Conservation (phyloP, 2,797 vertebrate species). For the Catamblyrhynchus diadema region DNA sequence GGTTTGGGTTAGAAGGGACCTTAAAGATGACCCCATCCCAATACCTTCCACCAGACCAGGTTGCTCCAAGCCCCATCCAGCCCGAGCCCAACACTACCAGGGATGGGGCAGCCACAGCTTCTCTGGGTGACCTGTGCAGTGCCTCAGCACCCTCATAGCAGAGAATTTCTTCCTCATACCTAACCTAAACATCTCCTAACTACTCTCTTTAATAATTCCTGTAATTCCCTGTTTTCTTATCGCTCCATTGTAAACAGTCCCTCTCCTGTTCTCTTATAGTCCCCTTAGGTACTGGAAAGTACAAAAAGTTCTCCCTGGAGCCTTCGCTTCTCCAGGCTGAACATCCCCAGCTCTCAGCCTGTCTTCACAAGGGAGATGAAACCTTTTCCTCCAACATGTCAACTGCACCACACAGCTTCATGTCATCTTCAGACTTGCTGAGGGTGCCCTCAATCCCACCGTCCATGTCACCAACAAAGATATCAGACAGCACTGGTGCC, state of each 20-base stretch:
- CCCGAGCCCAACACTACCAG: fast-evolving
- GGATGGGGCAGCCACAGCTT: neutral
- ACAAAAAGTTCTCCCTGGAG: neutral
- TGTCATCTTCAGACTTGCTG: neutral
- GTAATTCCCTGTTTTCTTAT: neutral
- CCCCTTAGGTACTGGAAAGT: neutral
- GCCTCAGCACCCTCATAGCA: neutral
- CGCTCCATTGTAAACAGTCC: neutral
- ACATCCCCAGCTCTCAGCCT: neutral
- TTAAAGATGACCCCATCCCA: neutral
- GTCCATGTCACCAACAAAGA: neutral
- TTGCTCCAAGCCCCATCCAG: neutral
- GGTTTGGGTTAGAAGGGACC: neutral
- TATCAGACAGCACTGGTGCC: too few relatives aligned
- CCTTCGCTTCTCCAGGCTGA: neutral
- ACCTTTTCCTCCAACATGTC: neutral
- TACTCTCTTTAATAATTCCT: too few relatives aligned
- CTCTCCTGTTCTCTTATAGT: neutral
- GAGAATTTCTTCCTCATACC: neutral
- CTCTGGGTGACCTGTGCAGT: neutral
- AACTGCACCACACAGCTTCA: neutral
- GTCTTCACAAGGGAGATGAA: neutral
- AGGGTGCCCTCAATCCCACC: neutral
- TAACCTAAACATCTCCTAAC: neutral
- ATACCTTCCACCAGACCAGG: neutral